A percentile compares a stretch with the other conserved stretches of the same genome.
Evolutionary conservation across 2,113 vertebrate species (phyloP).

Genomic region (Chauna torquata): DNA sequence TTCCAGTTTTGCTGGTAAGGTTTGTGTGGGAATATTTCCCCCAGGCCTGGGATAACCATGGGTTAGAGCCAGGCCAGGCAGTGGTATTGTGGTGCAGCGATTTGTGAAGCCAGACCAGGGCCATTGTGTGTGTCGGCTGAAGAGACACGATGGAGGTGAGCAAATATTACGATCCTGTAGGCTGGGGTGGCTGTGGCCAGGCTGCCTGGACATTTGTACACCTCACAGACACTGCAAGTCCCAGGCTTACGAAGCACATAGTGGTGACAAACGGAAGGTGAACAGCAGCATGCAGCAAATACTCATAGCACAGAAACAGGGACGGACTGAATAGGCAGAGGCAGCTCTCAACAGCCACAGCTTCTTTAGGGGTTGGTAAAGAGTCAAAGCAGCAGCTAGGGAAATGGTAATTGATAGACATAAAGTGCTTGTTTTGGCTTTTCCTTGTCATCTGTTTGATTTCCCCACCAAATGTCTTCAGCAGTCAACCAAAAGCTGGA

Average conservation of each 20-base stretch:
- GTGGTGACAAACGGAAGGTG: background rate
- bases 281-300: rapidly evolving
- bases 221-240: no score
- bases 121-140: rapidly evolving
- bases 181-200: background rate
- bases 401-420: background rate
- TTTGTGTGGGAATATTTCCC: background rate
- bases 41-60: background rate
- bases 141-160: background rate
- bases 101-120: background rate
- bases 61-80: background rate
- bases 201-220: background rate
- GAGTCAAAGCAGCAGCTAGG: background rate
- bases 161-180: rapidly evolving
- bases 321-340: background rate
- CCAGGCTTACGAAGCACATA: background rate
- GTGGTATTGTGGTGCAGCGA: background rate
- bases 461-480: background rate
- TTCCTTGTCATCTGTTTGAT: background rate
- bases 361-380: background rate
- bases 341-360: background rate
- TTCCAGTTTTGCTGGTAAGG: background rate
- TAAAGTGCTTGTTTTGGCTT: background rate
- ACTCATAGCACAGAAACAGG: background rate
- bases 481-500: background rate